Base-by-base conservation (phyloP, 2,888 invertebrate species). In the Tortricodes alternella region DNA sequence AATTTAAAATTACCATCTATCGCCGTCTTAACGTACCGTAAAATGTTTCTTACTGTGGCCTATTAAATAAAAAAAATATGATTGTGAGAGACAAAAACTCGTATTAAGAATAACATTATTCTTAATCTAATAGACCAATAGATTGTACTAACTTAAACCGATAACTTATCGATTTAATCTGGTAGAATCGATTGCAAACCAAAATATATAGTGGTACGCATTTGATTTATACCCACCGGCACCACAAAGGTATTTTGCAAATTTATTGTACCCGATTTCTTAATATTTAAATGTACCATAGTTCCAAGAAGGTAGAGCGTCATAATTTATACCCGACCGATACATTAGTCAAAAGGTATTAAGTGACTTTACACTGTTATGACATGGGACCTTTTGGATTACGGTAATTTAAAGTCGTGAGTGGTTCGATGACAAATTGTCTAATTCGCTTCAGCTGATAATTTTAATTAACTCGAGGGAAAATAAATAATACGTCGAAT, bases 371-470 rank as follows among this genome's bases (percentile, higher is more conserved):
- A 38, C 13, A 2, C n/a, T 29, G 1, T 13, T n/a, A 29, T 38
- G 13, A 44, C 44, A 13, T 50, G 41, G 7, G 49, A 7, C 38
- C 21, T 50, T 55, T 13, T 32, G 23, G 9, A 38, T 38, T 27
- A 6, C n/a, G 3, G n/a, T 35, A 16, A 27, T 23, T 73, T 68
- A 66, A 63, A 63, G 64, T 68, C 66, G 68, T 63, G 64, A 69
- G 67, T 68, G 58, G 65, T 38, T 38, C 72, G 76, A 84, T 87
- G 89, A 89, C 89, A 89, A 88, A 89, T 89, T 86, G 67, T 77
- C 75, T 77, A 82, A 88, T 88, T 85, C 81, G 80, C 68, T 66
- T 74, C 74, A 78, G 72, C 74, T 74, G 74, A 83, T 83, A 80
- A 84, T 82, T 79, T 78, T 85, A 87, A 87, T 87, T 85, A 82